These are phyloP conservation scores for Catharus minimus DNA, from an alignment of 2,113 vertebrate genomes.

Conservation along the genomic window DNA sequence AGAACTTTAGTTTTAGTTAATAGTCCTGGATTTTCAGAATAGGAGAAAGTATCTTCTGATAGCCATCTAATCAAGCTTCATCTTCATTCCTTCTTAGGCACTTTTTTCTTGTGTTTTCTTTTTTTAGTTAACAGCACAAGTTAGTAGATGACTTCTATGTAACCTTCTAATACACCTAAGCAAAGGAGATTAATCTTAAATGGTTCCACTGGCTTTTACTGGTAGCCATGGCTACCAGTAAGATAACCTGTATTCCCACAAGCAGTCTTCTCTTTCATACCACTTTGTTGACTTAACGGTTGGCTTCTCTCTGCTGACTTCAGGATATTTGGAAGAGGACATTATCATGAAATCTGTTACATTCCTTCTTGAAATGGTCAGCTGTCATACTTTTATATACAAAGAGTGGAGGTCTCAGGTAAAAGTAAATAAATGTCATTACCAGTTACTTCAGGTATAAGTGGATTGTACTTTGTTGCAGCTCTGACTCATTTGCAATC, in stretches of 20 bases:
- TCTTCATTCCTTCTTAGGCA: background rate
- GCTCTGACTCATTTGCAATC: conserved; percentile 50
- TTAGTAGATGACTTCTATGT: background rate
- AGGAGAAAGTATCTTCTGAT: background rate
- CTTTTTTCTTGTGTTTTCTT: background rate
- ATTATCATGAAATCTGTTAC: background rate
- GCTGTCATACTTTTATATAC: background rate
- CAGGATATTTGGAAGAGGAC: background rate
- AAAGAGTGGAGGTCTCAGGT: background rate
- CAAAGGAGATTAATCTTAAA: background rate
- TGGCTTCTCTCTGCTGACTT: background rate
- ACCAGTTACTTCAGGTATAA: background rate
- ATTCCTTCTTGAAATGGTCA: background rate
- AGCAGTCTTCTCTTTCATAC: background rate
- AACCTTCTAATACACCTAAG: background rate
- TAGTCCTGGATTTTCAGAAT: background rate
- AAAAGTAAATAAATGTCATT: background rate
- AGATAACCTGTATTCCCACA: background rate
- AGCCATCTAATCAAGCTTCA: background rate
- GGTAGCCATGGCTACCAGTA: background rate
- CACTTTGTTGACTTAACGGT: background rate
- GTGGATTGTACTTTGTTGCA: conserved; percentile 11
- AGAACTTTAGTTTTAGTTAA: background rate
- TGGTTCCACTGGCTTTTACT: background rate
- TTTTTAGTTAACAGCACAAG: background rate